Conservation (phyloP, 1,140 invertebrate genomes). For the Drosophila tristis region DNA sequence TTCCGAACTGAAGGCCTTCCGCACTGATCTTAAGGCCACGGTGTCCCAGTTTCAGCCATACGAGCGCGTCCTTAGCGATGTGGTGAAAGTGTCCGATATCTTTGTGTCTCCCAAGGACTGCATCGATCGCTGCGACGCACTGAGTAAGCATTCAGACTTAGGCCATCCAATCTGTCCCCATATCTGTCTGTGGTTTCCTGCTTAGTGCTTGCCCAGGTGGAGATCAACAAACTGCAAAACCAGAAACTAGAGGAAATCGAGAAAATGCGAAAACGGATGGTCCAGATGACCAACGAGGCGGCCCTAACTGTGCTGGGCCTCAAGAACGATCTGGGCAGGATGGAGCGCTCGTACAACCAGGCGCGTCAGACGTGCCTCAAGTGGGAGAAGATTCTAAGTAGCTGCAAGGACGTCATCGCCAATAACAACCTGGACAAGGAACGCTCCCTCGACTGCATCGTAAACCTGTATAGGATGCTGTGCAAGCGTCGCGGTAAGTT, state of each 20-base stretch:
- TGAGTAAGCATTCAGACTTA: slow-evolving; percentile 51
- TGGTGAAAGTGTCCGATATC: slow-evolving; percentile 68
- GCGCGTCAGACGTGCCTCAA: slow-evolving; percentile 56
- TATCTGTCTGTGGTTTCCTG: background rate
- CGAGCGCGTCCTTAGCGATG: slow-evolving; percentile 69
- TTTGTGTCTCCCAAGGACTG: slow-evolving; percentile 75
- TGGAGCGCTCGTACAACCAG: slow-evolving; percentile 68
- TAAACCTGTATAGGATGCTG: slow-evolving; percentile 55
- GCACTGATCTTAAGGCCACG: slow-evolving; percentile 48
- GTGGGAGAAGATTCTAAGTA: slow-evolving; percentile 68
- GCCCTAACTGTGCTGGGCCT: slow-evolving; percentile 67
- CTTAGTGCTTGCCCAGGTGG: slow-evolving; percentile 73
- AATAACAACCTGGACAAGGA: slow-evolving; percentile 57
- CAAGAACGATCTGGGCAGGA: slow-evolving; percentile 68
- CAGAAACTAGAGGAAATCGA: slow-evolving; percentile 64
- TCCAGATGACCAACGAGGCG: slow-evolving; percentile 66
- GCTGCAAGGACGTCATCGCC: slow-evolving; percentile 58
- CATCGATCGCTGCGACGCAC: slow-evolving; percentile 76
- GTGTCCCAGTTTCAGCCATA: slow-evolving; percentile 70
- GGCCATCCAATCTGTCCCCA: no score
- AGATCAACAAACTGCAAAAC: slow-evolving; percentile 58
- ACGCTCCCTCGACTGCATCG: slow-evolving; percentile 62
- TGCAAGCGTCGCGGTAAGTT: slow-evolving; percentile 63
- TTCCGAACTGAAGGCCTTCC: slow-evolving; percentile 34
- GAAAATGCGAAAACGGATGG: slow-evolving; percentile 63